Evolutionary conservation across 2,888 invertebrate species (phyloP).

Genomic region (Achlya flavicornis): DNA sequence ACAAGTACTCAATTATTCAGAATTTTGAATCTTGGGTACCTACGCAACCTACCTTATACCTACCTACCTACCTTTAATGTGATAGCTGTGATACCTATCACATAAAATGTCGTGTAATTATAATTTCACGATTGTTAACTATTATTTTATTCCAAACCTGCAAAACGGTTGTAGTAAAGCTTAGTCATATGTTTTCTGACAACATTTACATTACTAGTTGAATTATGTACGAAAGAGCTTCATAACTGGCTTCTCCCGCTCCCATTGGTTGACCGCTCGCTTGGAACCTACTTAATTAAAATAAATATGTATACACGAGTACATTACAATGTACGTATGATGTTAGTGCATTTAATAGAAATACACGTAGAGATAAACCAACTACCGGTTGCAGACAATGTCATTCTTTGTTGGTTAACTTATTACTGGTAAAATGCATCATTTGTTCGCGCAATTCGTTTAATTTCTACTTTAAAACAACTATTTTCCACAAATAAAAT

Average conservation of each 20-base stretch:
- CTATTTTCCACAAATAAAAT: not conserved
- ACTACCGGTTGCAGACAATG: conserved; percentile 68
- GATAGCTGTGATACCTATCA: too few relatives aligned
- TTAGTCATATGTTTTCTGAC: not conserved
- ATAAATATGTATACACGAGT: conserved; percentile 47
- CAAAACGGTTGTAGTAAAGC: not conserved
- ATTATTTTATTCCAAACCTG: too few relatives aligned
- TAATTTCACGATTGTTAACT: too few relatives aligned
- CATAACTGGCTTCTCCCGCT: conserved; percentile 23
- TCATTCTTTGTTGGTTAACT: conserved; percentile 61
- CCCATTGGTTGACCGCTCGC: conserved; percentile 22
- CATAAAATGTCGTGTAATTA: too few relatives aligned
- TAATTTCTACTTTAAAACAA: not conserved
- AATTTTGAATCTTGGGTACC: too few relatives aligned
- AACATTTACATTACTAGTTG: not conserved
- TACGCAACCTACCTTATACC: too few relatives aligned
- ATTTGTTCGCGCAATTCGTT: conserved; percentile 44
- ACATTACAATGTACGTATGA: conserved; percentile 52
- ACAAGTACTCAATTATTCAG: too few relatives aligned
- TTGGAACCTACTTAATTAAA: conserved; percentile 33
- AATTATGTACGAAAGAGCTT: not conserved
- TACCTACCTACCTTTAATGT: too few relatives aligned
- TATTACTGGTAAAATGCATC: conserved; percentile 41
- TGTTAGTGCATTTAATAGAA: conserved; percentile 67
- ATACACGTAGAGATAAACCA: conserved; percentile 64